Evolutionary conservation across 2,888 invertebrate genomes (phyloP).

Genomic region (Dasypolia templi): DNA sequence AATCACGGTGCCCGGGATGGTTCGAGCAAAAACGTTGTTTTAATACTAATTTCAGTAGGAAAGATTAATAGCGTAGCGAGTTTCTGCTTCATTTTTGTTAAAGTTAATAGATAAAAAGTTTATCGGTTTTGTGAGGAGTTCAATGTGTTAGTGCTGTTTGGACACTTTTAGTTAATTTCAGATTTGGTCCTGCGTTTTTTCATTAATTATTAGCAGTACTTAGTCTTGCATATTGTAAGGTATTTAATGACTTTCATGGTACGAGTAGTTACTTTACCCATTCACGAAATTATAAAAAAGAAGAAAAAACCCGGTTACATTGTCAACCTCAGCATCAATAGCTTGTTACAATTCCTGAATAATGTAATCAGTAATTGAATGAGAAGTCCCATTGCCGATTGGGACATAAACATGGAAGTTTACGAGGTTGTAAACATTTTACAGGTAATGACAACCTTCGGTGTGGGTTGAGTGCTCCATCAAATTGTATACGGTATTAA

Average conservation of each 20-base stretch:
- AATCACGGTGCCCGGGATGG: constrained; percentile 50
- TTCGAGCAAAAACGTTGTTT: constrained; percentile 35
- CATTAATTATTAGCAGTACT: too few relatives aligned
- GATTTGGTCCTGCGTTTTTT: too few relatives aligned
- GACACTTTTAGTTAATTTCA: too few relatives aligned
- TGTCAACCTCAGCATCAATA: constrained; percentile 14
- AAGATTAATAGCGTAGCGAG: constrained; percentile 15
- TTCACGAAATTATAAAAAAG: constrained; percentile 2
- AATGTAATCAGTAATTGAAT: constrained; percentile 46
- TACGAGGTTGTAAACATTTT: constrained; percentile 69
- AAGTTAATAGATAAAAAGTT: constrained; percentile 6
- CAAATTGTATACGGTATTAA: constrained; percentile 51
- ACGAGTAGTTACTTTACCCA: too few relatives aligned
- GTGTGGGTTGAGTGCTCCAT: constrained; percentile 57
- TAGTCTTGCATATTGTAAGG: too few relatives aligned
- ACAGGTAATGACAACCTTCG: constrained; percentile 64
- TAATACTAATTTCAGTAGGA: constrained; percentile 43
- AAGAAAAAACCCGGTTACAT: background rate
- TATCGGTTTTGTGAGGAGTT: constrained; percentile 4
- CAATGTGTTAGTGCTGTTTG: background rate
- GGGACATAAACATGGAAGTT: constrained; percentile 52
- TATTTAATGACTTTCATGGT: too few relatives aligned
- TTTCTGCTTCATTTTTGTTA: constrained; percentile 4
- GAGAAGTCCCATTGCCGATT: constrained; percentile 37
- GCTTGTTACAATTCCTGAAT: constrained; percentile 44